These are phyloP conservation scores for Charanyca ferruginea DNA, from an alignment of 2,888 invertebrate genomes.

Conservation along the genomic window DNA sequence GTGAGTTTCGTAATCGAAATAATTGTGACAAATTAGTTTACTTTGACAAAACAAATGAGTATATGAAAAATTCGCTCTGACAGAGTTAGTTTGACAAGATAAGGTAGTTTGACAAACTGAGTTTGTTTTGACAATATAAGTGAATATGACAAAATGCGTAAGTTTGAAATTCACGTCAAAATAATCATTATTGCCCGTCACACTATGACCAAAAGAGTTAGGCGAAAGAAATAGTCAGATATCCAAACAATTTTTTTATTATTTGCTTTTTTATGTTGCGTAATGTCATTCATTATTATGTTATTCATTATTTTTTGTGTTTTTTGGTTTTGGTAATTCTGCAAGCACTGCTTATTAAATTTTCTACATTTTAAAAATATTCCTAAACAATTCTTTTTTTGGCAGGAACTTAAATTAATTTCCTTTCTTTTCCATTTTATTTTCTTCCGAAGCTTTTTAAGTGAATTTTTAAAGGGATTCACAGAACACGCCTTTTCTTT, in stretches of 20 bases:
- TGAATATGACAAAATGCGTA: not conserved
- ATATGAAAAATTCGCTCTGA: no score
- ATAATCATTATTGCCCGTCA: no score
- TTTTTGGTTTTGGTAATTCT: constrained; percentile 29
- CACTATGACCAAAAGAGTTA: not conserved
- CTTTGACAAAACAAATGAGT: no score
- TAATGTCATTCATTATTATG: constrained; percentile 41
- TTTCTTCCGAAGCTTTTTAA: not conserved
- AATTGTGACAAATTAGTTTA: not conserved
- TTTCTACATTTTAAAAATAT: no score
- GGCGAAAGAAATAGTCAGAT: constrained; percentile 7
- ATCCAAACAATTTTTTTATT: constrained; percentile 6
- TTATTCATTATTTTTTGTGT: constrained; percentile 25
- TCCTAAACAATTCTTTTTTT: not conserved
- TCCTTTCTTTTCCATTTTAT: not conserved
- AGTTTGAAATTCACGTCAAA: no score
- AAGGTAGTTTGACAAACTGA: not conserved
- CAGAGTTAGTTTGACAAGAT: not conserved
- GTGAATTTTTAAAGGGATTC: no score
- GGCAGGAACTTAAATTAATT: not conserved
- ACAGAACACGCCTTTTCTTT: not conserved
- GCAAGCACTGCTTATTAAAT: not conserved
- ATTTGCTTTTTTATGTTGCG: constrained; percentile 23
- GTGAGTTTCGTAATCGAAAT: not conserved
- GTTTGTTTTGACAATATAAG: no score